Base-by-base conservation (phyloP, 1,140 invertebrate species). In the Trichogramma pretiosum region DNA sequence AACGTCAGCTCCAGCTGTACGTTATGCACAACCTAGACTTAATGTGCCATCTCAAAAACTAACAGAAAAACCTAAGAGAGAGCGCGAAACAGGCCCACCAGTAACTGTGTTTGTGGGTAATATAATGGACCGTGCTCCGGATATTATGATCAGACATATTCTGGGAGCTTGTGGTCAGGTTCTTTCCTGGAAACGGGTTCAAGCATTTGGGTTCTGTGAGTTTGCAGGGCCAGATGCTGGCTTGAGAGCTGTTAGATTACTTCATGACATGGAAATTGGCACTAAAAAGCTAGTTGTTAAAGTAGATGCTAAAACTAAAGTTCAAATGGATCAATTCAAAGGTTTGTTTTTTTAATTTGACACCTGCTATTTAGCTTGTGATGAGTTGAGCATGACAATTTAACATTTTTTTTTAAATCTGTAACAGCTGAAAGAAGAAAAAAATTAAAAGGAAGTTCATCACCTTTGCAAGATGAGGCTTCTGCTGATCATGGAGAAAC, bases 61-160 rank as follows among this genome's bases (percentile, higher is more conserved):
- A 36, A 16, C 5, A 8, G 10, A 24, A 13, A 30, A 21, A 33
- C 14, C 18, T 5, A 62, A 64, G 28, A 59, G 70, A 0, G 67
- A 71, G 43, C 55, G 70, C 37, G 70, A 72, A 52, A 56, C 63
- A 3, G 91, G 89, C 1, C 91, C 93, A 1, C 81, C 92, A 1
- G 93, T 98, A 13, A 98, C 94, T 14, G 94, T 99, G 1, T 99
- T 99, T 74, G 91, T 98, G 36, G 95, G 96, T 18, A 99, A 98
- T 71, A 99, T 99, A 47, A 91, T 90, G 61, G 92, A 97, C 56
- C 81, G 85, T 58, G 93, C 93, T 34, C 91, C 93, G 0, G 94
- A 99, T 69, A 79, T 85, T 9, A 91, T 99, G 85, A 87, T 99
- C 9, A 77, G 93, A 55, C 87, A 92, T 59, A 87, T 98, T 60